Evolutionary conservation across 92 coral and sea anemone genomes (phyloP), one percentile per base, ranked within the genome.

Genomic region (Epizoanthus fatuus): DNA sequence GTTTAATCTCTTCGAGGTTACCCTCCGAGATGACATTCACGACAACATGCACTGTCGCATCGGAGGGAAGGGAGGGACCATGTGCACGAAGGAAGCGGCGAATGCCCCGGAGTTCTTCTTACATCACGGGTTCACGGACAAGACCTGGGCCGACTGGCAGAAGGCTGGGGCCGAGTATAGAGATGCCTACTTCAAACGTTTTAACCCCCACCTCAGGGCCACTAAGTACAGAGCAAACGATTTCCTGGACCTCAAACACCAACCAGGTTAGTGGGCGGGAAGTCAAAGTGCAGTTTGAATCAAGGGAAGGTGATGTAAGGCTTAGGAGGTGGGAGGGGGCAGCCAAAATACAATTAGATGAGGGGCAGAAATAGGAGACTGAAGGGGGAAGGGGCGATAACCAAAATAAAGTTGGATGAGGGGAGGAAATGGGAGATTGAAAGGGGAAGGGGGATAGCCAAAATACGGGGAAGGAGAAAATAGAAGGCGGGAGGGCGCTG

Each of bases 11-110:
- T 94, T 94, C 63, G 98, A 94, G 84, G 44, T 80, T 59, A 90
- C 85, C 19, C 91, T 94, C 45, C 98, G 96, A 12, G 94, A 90
- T 19, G 81, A 60, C 68, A 70, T 94, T 59, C 98, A 94, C 58
- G 89, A 94, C 73, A 88, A 87, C 83, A 92, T 94, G 98, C 98
- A 94, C 71, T 94, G 98, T 69, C 91, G 98, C 65, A 94, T 94
- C 14, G 98, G 98, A 10, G 98, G 98, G 35, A 69, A 53, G 15
- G 90, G 89, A 0, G 98, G 98, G 0, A 94, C 98, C 52, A 94
- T 94, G 98, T 94, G 98, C 79, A 42, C 92, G 32, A 86, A 14
- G 25, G 57, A 65, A 1, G 93, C 98, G 1, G 98, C 98, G 3
- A 94, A 94, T 71, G 98, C 98, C 19, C 98, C 98, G 15, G 98